These are phyloP conservation scores for Eumaeus atala DNA, from an alignment of 1,140 invertebrate species.

Conservation along the genomic window DNA sequence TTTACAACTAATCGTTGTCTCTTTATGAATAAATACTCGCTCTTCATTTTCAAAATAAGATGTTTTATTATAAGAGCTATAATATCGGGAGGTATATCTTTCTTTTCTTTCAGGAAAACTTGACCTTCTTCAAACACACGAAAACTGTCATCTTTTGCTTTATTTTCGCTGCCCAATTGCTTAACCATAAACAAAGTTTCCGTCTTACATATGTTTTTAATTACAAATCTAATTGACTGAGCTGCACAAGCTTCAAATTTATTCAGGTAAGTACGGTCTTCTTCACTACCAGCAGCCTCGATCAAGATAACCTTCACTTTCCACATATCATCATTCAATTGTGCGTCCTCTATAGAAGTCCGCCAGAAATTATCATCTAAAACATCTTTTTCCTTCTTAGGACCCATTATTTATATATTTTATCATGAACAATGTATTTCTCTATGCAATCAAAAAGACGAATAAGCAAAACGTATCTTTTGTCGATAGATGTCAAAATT, in stretches of 20 bases:
- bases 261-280: slow-evolving; percentile 56
- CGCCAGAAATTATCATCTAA: slow-evolving; percentile 49
- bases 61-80: slow-evolving; percentile 62
- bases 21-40: slow-evolving; percentile 58
- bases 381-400: slow-evolving; percentile 7
- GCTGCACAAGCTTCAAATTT: slow-evolving; percentile 60
- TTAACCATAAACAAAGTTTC: slow-evolving; percentile 70
- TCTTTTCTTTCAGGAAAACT: slow-evolving; percentile 53
- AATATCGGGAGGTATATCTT: slow-evolving; percentile 58
- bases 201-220: slow-evolving; percentile 68
- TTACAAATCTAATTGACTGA: slow-evolving; percentile 60
- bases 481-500: no score
- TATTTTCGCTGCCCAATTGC: slow-evolving; percentile 60
- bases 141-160: slow-evolving; percentile 56
- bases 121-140: slow-evolving; percentile 61
- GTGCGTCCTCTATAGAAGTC: slow-evolving; percentile 41
- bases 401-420: no score
- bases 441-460: no score
- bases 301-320: slow-evolving; percentile 56
- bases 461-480: no score
- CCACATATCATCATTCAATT: slow-evolving; percentile 48
- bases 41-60: slow-evolving; percentile 63
- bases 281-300: slow-evolving; percentile 57
- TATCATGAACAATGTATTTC: no score
- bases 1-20: slow-evolving; percentile 51